These are phyloP conservation scores for Climacteris rufus DNA, from an alignment of 2,113 vertebrate genomes.

Conservation along the genomic window DNA sequence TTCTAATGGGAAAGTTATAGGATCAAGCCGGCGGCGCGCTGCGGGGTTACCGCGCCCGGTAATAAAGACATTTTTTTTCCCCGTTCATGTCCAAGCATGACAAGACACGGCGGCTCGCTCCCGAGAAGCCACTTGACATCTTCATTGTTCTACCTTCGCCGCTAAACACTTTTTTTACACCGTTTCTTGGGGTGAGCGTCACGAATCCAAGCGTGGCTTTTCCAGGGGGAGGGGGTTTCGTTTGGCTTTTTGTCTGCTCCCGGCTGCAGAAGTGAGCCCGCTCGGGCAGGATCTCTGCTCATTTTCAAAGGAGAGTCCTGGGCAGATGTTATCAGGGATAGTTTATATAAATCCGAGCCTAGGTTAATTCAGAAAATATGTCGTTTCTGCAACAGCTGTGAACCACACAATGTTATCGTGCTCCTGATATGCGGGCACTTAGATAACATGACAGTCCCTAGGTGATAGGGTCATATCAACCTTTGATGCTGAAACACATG, in stretches of 20 bases:
- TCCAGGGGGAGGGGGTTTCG: not conserved
- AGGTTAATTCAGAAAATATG: conserved; percentile 52
- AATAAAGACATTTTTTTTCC: conserved; percentile 66
- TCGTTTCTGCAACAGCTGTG: conserved; percentile 16
- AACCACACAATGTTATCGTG: conserved; percentile 48
- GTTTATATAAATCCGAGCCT: conserved; percentile 32
- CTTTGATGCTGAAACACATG: conserved; percentile 56
- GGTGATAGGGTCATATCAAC: conserved; percentile 4
- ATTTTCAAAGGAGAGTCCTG: conserved; percentile 15
- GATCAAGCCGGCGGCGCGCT: conserved; percentile 52
- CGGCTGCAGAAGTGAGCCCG: not conserved
- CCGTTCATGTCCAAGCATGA: conserved; percentile 58
- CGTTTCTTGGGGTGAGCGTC: not conserved
- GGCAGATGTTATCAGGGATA: conserved; percentile 35
- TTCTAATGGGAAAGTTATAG: conserved; percentile 61
- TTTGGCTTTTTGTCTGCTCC: not conserved
- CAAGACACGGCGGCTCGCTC: conserved; percentile 47
- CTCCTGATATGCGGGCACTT: conserved; percentile 18
- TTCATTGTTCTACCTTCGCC: conserved; percentile 60
- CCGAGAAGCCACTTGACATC: conserved; percentile 54
- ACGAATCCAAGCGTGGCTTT: not conserved
- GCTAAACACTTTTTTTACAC: not conserved
- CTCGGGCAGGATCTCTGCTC: not conserved
- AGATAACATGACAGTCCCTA: conserved; percentile 50
- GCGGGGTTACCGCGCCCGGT: conserved; percentile 49